Evolutionary conservation across 2,113 vertebrate species (phyloP).

Genomic region (Prinia subflava): DNA sequence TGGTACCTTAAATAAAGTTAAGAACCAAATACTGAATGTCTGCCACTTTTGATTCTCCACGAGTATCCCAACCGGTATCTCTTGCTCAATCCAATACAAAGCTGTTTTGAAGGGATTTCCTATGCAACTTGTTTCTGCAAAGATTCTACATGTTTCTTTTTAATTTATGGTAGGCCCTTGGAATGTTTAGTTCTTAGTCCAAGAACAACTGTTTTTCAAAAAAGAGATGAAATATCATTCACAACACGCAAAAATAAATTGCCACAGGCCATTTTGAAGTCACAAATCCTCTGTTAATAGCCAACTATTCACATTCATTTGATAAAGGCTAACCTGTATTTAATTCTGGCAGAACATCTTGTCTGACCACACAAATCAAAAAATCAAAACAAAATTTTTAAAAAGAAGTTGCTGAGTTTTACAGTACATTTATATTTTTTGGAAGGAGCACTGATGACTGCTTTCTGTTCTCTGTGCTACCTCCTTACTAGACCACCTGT

Average conservation of each 20-base stretch:
- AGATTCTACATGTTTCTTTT: background rate
- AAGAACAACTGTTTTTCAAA: background rate
- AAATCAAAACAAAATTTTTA: background rate
- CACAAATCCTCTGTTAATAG: background rate
- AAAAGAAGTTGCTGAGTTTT: background rate
- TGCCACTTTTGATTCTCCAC: background rate
- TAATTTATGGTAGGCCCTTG: background rate
- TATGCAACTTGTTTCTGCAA: background rate
- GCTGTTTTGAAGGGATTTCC: background rate
- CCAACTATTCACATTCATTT: background rate
- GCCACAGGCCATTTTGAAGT: background rate
- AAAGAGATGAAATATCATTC: background rate
- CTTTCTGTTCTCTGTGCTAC: background rate
- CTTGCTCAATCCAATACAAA: background rate
- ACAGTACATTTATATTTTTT: background rate
- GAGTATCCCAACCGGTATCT: background rate
- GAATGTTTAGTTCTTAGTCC: background rate
- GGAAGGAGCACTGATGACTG: background rate
- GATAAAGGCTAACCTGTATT: conserved; percentile 28
- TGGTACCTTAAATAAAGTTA: background rate
- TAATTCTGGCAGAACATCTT: conserved; percentile 63
- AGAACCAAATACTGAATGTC: background rate
- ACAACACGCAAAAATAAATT: background rate
- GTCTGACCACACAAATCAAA: conserved; percentile 4
- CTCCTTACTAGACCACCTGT: background rate